Base-by-base conservation (phyloP, 2,113 vertebrate genomes). In the Mus pahari region DNA sequence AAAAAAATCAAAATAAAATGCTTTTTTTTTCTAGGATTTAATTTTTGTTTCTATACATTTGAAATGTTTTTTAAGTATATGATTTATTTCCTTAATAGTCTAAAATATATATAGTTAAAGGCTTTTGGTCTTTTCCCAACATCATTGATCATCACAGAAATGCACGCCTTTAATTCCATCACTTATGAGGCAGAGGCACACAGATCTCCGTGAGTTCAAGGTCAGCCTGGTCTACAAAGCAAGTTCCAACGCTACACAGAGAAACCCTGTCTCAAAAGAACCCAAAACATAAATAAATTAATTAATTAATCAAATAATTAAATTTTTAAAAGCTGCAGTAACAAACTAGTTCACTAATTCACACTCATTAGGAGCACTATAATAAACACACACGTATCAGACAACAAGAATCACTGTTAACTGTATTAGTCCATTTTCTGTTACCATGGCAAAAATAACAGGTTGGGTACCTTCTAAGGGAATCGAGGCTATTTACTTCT, bases 121-220 rank as follows among this genome's bases (percentile, higher is more conserved):
- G 86, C 74, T 90, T 84, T 50, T 58, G 33, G 75, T 55, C 83
- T 96, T 95, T 91, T 13, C 26, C 91, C 42, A 81, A n/a, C 39
- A 92, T 62, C 50, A n/a, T 31, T 92, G 71, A 87, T 70, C 24
- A 74, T n/a, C 50, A 70, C 6, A n/a, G 81, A 81, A 91, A 84
- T 45, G 19, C 20, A 39, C 20, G n/a, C n/a, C 71, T 73, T 39
- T 73, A 73, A 39, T 73, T 36, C 19, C 71, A 73, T 9, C 71
- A 73, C 19, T 73, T 20, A 4, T n/a, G n/a, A 39, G 71, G 71
- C n/a, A 73, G 19, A 73, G 71, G n/a, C 71, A 73, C 36, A 20
- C 17, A 39, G 7, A 73, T 39, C n/a, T 20, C 71, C 39, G 19
- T 73, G 71, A 73, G 71, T 39, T 73, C n/a, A 20, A 73, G n/a